phyloP scores from a whole-genome alignment of 2,797 vertebrate species.

The Mormyrus proboscirostris region DNA sequence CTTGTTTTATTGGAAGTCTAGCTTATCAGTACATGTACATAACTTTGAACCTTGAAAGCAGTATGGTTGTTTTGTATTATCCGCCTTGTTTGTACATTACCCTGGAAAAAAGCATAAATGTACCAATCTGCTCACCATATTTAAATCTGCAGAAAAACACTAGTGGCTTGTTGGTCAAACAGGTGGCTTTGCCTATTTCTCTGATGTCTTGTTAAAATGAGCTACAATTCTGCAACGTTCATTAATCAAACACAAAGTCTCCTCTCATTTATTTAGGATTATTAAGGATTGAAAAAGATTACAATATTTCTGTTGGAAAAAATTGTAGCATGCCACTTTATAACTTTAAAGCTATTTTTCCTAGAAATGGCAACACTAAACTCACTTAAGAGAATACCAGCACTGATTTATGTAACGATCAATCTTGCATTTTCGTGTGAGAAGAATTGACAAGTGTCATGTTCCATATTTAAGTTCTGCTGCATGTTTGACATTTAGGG shows the following conservation, averaged over 20 bases:
- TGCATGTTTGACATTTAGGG: slow-evolving; percentile 55
- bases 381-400: background rate
- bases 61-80: background rate
- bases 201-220: background rate
- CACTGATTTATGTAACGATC: background rate
- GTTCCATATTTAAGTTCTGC: background rate
- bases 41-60: background rate
- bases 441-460: background rate
- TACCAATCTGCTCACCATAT: background rate
- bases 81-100: background rate
- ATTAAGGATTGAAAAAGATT: background rate
- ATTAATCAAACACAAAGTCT: background rate
- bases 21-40: background rate
- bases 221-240: background rate
- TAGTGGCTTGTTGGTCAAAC: background rate
- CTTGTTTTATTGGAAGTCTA: background rate
- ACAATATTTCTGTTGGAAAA: background rate
- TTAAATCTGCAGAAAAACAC: background rate
- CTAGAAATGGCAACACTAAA: background rate
- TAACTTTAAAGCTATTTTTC: background rate
- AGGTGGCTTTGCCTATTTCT: background rate
- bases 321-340: background rate
- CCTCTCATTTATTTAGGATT: background rate
- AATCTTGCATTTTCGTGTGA: background rate
- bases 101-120: background rate